phyloP scores from a whole-genome alignment of 2,797 vertebrate genomes.

The Rhynchotus rufescens region DNA sequence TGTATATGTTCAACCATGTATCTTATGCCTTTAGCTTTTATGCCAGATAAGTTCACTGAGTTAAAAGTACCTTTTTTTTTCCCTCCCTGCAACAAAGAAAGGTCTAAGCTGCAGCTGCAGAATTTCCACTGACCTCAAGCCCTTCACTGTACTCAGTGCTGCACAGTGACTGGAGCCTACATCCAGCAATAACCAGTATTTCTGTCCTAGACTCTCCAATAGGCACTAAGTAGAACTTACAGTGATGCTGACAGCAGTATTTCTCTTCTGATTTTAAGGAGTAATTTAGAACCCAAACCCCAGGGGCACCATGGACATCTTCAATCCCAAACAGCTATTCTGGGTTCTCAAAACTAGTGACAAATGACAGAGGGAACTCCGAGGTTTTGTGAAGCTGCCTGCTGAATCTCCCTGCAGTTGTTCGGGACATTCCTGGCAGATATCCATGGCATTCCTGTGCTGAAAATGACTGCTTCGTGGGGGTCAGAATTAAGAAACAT shows the following conservation, averaged over 20 bases:
- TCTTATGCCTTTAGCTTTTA: background rate
- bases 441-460: background rate
- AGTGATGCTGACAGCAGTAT: background rate
- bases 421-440: background rate
- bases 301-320: background rate
- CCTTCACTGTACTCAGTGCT: fast-evolving
- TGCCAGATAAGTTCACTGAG: background rate
- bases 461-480: background rate
- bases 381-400: background rate
- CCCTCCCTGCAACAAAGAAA: background rate
- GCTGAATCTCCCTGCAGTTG: background rate
- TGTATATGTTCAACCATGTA: background rate
- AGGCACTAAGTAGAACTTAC: background rate
- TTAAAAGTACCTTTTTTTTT: fast-evolving
- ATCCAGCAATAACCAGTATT: background rate
- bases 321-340: background rate
- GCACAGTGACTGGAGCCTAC: background rate
- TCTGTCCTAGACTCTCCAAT: fast-evolving
- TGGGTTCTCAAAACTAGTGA: background rate
- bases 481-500: background rate
- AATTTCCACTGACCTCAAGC: background rate
- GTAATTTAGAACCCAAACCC: background rate
- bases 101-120: background rate
- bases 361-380: background rate
- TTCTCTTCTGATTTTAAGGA: background rate